Evolutionary conservation across 2,797 vertebrate genomes (phyloP), one percentile per base, ranked within the genome.

Genomic region (Iguana delicatissima): DNA sequence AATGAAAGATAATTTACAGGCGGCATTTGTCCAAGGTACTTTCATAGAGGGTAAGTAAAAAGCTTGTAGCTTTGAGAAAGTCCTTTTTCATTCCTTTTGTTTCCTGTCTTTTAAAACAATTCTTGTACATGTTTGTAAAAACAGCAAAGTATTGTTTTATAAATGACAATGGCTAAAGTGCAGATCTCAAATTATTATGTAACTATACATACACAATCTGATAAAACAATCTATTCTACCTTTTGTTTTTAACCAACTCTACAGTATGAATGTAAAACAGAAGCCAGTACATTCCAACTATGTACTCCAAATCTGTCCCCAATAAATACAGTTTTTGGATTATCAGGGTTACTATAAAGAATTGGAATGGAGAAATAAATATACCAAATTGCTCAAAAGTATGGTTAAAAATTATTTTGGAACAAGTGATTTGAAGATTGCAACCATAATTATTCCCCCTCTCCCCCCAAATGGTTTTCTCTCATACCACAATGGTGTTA

Each of bases 141-240:
- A 87, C 5, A 1, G 91, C 80, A 81, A 46, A 89, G 92, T 93
- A 64, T 89, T 89, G 52, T 88, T 94, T 93, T 87, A 85, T 80
- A 93, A 94, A 94, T 79, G 76, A 84, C 86, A 91, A 89, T 86
- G 89, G 80, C 84, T 92, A 92, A 95, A 94, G 94, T 2, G 26
- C 91, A 93, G n/a, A 38, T 80, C 55, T 89, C 83, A 67, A 77
- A 59, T 59, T 50, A 13, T 79, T 90, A 38, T 67, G n/a, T 93
- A 64, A 88, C 81, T 20, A 38, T 46, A 64, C 35, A 91, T 92
- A 84, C 0, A 0, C 84, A 77, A 62, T 3, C 1, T 89, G 69
- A 55, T 74, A 12, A 50, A 84, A 93, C 16, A 88, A 91, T 35
- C 74, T 92, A n/a, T 55, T 84, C 24, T 46, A 22, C 16, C 73